These are phyloP conservation scores for Xenopus borealis DNA, from an alignment of 2,113 vertebrate genomes.

Conservation along the genomic window DNA sequence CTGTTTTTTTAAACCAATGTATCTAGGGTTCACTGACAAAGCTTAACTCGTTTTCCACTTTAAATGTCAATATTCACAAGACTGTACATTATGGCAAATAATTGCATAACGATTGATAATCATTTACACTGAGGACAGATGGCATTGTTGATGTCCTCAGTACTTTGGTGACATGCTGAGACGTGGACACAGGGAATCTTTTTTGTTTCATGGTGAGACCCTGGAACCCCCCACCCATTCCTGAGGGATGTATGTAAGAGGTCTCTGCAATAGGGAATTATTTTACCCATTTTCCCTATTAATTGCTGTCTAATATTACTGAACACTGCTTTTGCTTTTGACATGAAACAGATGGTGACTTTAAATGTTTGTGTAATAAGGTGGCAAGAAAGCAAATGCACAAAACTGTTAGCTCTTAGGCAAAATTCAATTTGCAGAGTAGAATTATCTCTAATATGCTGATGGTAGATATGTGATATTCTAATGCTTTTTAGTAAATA, in stretches of 20 bases:
- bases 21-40: background rate
- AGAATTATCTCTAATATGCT: no score
- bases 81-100: background rate
- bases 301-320: conserved; percentile 16
- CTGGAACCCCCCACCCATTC: background rate
- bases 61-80: conserved; percentile 6
- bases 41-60: background rate
- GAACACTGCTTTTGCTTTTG: background rate
- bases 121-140: conserved; percentile 25
- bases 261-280: conserved; percentile 6
- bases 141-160: conserved; percentile 2
- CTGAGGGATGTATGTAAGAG: background rate
- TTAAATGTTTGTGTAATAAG: conserved; percentile 8
- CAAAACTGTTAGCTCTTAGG: conserved; percentile 27
- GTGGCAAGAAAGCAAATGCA: conserved; percentile 1
- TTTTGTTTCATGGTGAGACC: conserved; percentile 50
- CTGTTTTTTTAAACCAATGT: background rate
- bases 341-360: conserved; percentile 22
- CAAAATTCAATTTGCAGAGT: background rate
- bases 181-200: conserved; percentile 35
- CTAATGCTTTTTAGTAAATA: no score
- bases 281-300: background rate
- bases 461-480: no score
- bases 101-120: conserved; percentile 19
- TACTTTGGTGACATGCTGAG: conserved; percentile 16